Percentiles rank a stretch among this genome's conserved stretches.
Conservation (phyloP, 1,140 invertebrate genomes). For the Bathynomus jamesi region DNA sequence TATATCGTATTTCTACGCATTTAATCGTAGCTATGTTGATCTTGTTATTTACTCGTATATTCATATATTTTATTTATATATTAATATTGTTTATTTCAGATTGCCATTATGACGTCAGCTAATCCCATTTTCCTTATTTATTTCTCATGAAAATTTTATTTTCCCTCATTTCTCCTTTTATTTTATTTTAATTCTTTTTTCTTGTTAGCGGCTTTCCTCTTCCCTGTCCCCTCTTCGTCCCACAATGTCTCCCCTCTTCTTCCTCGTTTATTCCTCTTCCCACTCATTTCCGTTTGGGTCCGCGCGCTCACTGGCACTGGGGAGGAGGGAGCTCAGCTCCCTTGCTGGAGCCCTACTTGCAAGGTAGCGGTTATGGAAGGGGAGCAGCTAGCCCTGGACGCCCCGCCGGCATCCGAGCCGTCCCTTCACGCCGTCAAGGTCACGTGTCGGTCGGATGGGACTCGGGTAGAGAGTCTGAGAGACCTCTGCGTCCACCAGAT, state of each 20-base stretch:
- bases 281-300: neutral
- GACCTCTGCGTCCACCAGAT: neutral
- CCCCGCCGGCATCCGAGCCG: neutral
- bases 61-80: neutral
- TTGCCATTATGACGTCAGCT: neutral
- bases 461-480: neutral
- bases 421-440: neutral
- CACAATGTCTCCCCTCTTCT: neutral
- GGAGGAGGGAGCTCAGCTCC: neutral
- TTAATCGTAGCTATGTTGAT: no score
- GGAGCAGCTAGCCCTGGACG: neutral
- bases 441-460: neutral
- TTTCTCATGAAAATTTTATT: neutral
- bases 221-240: neutral
- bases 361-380: neutral
- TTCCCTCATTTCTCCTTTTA: neutral
- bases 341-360: neutral
- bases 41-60: no score
- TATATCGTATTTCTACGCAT: no score
- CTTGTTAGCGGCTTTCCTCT: neutral
- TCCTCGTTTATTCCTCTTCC: neutral
- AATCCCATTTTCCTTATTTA: neutral
- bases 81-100: neutral
- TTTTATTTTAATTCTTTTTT: slow-evolving; percentile 1
- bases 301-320: neutral